A percentile compares a stretch with the other conserved stretches of the same genome.
Conservation (phyloP, 2,888 invertebrate species). For the Nasonia oneida region DNA sequence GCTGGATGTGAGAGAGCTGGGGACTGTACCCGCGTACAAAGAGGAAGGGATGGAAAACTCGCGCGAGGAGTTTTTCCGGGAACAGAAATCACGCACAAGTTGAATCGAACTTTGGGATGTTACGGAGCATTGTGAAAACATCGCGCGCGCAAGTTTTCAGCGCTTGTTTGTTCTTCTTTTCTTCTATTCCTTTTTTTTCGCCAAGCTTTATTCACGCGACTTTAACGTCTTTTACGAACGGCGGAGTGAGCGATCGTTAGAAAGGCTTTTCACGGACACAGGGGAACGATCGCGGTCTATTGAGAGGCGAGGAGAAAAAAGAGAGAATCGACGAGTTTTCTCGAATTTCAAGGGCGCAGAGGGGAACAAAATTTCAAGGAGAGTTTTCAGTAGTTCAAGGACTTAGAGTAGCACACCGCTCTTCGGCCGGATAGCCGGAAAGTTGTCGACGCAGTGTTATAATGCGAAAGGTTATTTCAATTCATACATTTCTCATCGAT, state of each 20-base stretch:
- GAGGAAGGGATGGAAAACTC: background rate
- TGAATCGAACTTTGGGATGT: constrained; percentile 1
- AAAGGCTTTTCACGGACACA: background rate
- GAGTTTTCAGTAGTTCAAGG: constrained; percentile 5
- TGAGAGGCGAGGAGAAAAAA: background rate
- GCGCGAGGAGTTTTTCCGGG: background rate
- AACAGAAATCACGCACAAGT: background rate
- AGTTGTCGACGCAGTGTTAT: background rate
- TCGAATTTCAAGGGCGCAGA: background rate
- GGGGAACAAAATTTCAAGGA: background rate
- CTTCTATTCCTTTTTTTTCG: background rate
- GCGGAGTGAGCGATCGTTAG: background rate
- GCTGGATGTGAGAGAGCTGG: background rate
- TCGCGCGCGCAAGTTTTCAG: background rate
- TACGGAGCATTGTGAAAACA: background rate
- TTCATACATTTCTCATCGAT: background rate
- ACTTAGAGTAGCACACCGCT: background rate
- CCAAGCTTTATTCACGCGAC: background rate
- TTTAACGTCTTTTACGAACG: background rate
- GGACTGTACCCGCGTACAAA: background rate
- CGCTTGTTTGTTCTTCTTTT: background rate
- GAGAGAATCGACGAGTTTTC: background rate
- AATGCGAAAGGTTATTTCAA: constrained; percentile 12
- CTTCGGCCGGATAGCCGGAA: background rate
- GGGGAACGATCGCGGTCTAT: background rate